Evolutionary conservation across 2,113 vertebrate genomes (phyloP).

Genomic region (Tragulus kanchil): DNA sequence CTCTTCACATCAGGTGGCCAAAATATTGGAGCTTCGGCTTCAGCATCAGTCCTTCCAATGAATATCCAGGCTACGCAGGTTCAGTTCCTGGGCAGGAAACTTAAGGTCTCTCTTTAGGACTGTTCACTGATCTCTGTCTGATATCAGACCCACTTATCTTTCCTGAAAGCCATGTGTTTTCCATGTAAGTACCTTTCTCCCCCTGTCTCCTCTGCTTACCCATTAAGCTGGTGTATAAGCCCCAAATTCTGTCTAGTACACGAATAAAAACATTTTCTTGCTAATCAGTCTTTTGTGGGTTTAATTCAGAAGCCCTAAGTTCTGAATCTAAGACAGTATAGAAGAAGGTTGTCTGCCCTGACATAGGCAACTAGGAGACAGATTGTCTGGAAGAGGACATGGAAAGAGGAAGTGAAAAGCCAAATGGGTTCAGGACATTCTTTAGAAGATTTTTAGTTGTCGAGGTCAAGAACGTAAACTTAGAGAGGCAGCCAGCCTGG

Average conservation of each 20-base stretch:
- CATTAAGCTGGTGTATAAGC: constrained; percentile 6
- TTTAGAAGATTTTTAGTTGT: background rate
- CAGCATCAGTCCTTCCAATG: background rate
- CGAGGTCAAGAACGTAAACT: background rate
- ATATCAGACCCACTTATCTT: background rate
- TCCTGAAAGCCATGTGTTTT: constrained; percentile 17
- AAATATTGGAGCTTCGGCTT: background rate
- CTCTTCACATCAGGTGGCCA: background rate
- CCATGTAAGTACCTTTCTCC: background rate
- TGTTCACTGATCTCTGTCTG: background rate
- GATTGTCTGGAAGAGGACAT: background rate
- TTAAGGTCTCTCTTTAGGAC: background rate
- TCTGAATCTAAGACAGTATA: background rate
- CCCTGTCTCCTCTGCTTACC: background rate
- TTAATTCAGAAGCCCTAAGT: background rate
- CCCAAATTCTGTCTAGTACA: background rate
- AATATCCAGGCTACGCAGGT: background rate
- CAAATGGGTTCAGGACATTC: background rate
- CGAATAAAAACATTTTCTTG: constrained; percentile 37
- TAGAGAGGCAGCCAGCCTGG: too few species aligned
- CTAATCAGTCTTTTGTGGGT: background rate
- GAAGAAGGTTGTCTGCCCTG: background rate
- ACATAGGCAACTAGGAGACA: background rate
- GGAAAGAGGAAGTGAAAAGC: background rate
- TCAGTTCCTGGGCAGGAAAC: background rate